phyloP scores from a whole-genome alignment of 2,888 invertebrate genomes.

The Yponomeuta cagnagella region DNA sequence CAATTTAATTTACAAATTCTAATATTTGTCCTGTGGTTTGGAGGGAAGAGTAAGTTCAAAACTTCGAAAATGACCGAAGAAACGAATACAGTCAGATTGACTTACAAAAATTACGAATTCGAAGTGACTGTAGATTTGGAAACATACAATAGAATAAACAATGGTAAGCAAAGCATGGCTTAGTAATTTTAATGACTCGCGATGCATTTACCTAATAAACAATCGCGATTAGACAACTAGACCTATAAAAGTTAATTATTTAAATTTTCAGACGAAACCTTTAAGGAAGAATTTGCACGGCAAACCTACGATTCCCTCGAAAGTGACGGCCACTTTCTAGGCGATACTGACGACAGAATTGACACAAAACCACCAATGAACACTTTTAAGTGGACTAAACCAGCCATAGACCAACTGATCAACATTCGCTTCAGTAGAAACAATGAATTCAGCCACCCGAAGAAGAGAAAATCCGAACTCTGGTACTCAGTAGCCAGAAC shows the following conservation, averaged over 20 bases:
- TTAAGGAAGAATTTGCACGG: conserved; percentile 11
- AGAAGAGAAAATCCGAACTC: conserved; percentile 10
- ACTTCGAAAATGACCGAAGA: conserved; percentile 6
- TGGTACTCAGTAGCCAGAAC: conserved; percentile 9
- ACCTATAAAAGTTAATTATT: not conserved
- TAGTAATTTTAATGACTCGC: not conserved
- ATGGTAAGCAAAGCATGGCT: not conserved
- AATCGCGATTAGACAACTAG: no score
- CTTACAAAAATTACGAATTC: conserved; percentile 15
- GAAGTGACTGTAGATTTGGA: conserved; percentile 14
- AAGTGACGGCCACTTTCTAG: conserved; percentile 12
- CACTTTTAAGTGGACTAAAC: conserved; percentile 12
- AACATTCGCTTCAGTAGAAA: conserved; percentile 11
- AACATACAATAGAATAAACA: conserved; percentile 8
- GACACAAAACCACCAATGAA: not conserved
- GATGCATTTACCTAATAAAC: no score
- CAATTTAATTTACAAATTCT: not conserved
- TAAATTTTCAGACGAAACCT: conserved; percentile 11
- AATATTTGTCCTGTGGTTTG: not conserved
- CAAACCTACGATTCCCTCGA: conserved; percentile 13
- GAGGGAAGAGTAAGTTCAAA: not conserved
- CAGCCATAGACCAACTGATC: conserved; percentile 13
- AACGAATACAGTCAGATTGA: conserved; percentile 10
- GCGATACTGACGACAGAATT: not conserved
- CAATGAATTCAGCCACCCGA: conserved; percentile 10